Base-by-base conservation (phyloP, 2,888 invertebrate species). In the Hypselothyrea guttata region DNA sequence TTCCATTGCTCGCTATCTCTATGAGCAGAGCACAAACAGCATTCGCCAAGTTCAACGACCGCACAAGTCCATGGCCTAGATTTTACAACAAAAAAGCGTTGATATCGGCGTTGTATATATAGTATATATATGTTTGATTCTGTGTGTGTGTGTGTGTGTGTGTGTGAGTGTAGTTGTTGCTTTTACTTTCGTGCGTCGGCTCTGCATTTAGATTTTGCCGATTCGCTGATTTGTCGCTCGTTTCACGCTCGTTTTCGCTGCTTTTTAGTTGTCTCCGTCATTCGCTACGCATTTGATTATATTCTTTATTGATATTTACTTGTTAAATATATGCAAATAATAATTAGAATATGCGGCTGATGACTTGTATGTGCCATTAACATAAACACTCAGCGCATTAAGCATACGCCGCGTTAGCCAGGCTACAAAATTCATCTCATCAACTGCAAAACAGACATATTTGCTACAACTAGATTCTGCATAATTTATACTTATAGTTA, bases 1-100 rank as follows among this genome's bases (percentile, higher is more conserved):
- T 7, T 15, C 8, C 27, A 34, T 42, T 40, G 8, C 35, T n/a
- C n/a, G n/a, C n/a, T 45, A 41, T 34, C 53, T 61, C 54, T 51
- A 56, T 59, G 35, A 37, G 22, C n/a, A 30, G 28, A 53, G 48
- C 13, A 41, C 18, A 42, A 42, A 44, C 38, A 22, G 31, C 67
- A 60, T 72, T 71, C 54, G 78, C 69, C 77, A 85, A 88, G 89
- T 88, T 88, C 89, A 89, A 88, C 87, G 89, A 88, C 89, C 89
- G 88, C 63, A 77, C 78, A 78, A 82, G 89, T 89, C 88, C 89
- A 84, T 89, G 89, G 88, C 89, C 89, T 89, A 89, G 78, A 88
- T 89, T 86, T 75, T 73, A 63, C 74, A 78, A 69, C 69, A 71
- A 63, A 61, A 64, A 55, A 22, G n/a, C 52, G 67, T 49, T 75